Conservation (phyloP, 1,140 invertebrate species). For the Drosophila obscura region DNA sequence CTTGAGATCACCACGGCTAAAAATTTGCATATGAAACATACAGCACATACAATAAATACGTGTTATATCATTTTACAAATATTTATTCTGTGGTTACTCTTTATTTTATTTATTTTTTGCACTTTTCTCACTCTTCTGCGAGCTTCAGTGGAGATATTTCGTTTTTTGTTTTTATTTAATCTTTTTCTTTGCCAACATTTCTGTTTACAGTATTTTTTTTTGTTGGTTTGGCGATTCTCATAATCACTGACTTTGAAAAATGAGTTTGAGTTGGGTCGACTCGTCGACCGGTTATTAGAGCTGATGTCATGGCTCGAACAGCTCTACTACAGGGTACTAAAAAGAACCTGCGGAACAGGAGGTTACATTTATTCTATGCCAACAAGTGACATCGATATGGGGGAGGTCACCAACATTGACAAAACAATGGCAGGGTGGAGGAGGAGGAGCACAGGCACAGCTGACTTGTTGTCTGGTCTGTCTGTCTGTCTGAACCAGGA, state of each 20-base stretch:
- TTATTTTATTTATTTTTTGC: constrained; percentile 6
- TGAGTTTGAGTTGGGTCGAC: constrained; percentile 59
- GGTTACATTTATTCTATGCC: constrained; percentile 44
- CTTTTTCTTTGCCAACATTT: constrained; percentile 42
- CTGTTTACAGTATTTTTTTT: constrained; percentile 38
- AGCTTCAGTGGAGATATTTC: constrained; percentile 4
- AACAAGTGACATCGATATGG: constrained; percentile 58
- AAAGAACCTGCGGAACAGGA: constrained; percentile 38
- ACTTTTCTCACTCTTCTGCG: constrained; percentile 19
- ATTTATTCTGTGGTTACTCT: constrained; percentile 48
- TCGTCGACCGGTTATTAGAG: constrained; percentile 73
- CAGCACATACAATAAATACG: constrained; percentile 15
- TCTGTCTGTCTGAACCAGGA: constrained; percentile 14
- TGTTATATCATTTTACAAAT: constrained; percentile 66
- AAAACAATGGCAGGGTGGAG: constrained; percentile 54
- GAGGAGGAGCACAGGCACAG: constrained; percentile 26
- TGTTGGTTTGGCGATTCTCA: constrained; percentile 26
- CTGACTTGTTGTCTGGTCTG: constrained; percentile 29
- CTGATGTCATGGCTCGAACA: constrained; percentile 66
- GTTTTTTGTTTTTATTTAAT: constrained; percentile 27
- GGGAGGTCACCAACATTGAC: constrained; percentile 55
- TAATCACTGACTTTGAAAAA: constrained; percentile 74
- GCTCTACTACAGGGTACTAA: constrained; percentile 16
- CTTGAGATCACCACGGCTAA: constrained; percentile 28
- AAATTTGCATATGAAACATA: constrained; percentile 30